Evolutionary conservation across 2,888 invertebrate species (phyloP), one percentile per base, ranked within the genome.

Genomic region (Epistrophe grossulariae): DNA sequence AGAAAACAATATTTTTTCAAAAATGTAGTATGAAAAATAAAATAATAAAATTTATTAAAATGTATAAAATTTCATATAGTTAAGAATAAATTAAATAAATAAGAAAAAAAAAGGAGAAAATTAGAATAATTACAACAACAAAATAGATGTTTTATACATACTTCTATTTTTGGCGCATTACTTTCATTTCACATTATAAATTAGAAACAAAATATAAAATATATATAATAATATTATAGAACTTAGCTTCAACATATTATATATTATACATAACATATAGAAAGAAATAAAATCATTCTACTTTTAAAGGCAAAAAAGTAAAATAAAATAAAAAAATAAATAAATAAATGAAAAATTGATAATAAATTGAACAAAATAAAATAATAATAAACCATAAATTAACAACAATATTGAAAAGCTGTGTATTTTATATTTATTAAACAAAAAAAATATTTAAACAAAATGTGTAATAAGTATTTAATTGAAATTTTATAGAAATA

Each of bases 1-100:
- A 72, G 72, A 72, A 84, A 77, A 50, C 15, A 81, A 84, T 84
- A 84, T 79, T 84, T 84, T 84, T 84, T 74, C 83, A 84, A 79
- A 83, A 74, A 57, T 35, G 83, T 83, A 79, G 83, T 31, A 74
- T 79, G 73, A 70, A 85, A 77, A 81, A 71, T 72, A 79, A 80
- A 48, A 48, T 40, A 52, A 55, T 28, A 45, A 31, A 68, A 70
- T 31, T 24, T 48, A 55, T 28, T 48, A 48, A 77, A 78, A 78
- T 82, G 78, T 82, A 79, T 70, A 70, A 62, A 40, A 40, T 17
- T 48, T 48, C 79, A 66, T 74, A 82, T 85, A 85, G 78, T 82
- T 85, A 82, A 85, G 85, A 71, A 73, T 62, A 80, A 80, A 52
- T 72, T 62, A 81, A 70, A 52, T 66, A 81, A 81, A 84, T 64